A percentile compares a stretch with the other conserved stretches of the same genome.
Evolutionary conservation across 2,113 vertebrate species (phyloP).

Genomic region (Larimichthys crocea): DNA sequence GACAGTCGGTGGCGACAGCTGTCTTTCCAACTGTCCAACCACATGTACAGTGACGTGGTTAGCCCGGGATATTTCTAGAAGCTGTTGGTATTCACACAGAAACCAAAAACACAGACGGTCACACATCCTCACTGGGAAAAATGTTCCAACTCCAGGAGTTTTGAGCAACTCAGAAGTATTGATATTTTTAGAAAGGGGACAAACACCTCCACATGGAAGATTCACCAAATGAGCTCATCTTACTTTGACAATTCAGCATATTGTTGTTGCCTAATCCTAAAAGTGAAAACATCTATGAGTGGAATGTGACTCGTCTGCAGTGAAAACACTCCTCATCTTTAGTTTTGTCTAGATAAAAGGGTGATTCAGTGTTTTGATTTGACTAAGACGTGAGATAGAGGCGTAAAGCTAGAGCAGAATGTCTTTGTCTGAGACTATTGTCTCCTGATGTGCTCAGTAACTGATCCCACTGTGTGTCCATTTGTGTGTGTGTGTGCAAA

Average conservation of each 20-base stretch:
- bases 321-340: slow-evolving; percentile 43
- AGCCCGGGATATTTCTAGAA: slow-evolving; percentile 69
- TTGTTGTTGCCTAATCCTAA: slow-evolving; percentile 22
- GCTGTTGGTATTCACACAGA: slow-evolving; percentile 62
- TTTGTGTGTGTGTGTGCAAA: slow-evolving; percentile 48
- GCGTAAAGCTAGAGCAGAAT: slow-evolving; percentile 34
- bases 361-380: slow-evolving; percentile 62
- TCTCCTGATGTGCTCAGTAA: slow-evolving; percentile 65
- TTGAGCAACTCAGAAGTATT: slow-evolving; percentile 35
- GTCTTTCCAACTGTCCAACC: slow-evolving; percentile 65
- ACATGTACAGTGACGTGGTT: slow-evolving; percentile 61
- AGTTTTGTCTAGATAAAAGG: slow-evolving; percentile 54
- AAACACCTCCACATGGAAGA: slow-evolving; percentile 13
- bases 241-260: slow-evolving; percentile 12
- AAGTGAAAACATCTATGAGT: slow-evolving; percentile 14
- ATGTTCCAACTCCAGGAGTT: slow-evolving; percentile 46
- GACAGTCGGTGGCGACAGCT: slow-evolving; percentile 54
- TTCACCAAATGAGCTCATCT: slow-evolving; percentile 18
- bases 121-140: slow-evolving; percentile 63
- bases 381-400: slow-evolving; percentile 47
- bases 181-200: slow-evolving; percentile 44
- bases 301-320: slow-evolving; percentile 49
- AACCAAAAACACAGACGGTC: slow-evolving; percentile 63
- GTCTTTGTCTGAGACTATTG: slow-evolving; percentile 56
- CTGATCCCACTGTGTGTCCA: slow-evolving; percentile 64